Conservation (phyloP, 35 echinoderm and acorn worm genomes). For the Chiridota heheva region DNA sequence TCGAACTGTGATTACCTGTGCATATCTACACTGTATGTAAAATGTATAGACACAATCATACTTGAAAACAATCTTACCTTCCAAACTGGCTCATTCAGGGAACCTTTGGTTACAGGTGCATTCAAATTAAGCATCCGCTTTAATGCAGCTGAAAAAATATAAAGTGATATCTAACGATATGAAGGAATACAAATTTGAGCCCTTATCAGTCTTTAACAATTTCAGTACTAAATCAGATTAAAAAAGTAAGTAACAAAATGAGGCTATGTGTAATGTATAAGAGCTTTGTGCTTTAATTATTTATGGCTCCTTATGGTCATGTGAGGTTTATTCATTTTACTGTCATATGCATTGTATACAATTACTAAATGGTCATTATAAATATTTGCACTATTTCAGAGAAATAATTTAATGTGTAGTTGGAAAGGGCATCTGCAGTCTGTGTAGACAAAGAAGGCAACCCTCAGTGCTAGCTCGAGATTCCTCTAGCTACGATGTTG, state of each 20-base stretch:
- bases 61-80: slow-evolving; percentile 53
- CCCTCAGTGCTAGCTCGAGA: too few relatives aligned
- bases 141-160: slow-evolving; percentile 65
- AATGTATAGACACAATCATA: too few relatives aligned
- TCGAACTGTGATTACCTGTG: too few relatives aligned
- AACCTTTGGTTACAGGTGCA: slow-evolving; percentile 69
- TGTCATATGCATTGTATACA: neutral
- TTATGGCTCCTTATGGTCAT: neutral
- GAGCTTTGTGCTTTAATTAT: neutral
- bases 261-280: neutral
- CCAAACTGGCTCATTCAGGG: slow-evolving; percentile 86
- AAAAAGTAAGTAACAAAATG: neutral
- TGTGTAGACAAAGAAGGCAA: too few relatives aligned
- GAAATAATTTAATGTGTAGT: too few relatives aligned
- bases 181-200: neutral
- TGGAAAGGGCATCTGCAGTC: too few relatives aligned
- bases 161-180: neutral
- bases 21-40: too few relatives aligned
- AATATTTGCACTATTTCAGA: too few relatives aligned
- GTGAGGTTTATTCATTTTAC: neutral
- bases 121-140: slow-evolving; percentile 98
- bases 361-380: neutral
- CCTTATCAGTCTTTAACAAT: too few relatives aligned
- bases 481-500: too few relatives aligned
- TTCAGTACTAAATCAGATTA: neutral